A percentile compares a stretch with the other conserved stretches of the same genome.
phyloP scores from a whole-genome alignment of 1,140 invertebrate species.

The fruit fly (Drosophila melanogaster) region DNA sequence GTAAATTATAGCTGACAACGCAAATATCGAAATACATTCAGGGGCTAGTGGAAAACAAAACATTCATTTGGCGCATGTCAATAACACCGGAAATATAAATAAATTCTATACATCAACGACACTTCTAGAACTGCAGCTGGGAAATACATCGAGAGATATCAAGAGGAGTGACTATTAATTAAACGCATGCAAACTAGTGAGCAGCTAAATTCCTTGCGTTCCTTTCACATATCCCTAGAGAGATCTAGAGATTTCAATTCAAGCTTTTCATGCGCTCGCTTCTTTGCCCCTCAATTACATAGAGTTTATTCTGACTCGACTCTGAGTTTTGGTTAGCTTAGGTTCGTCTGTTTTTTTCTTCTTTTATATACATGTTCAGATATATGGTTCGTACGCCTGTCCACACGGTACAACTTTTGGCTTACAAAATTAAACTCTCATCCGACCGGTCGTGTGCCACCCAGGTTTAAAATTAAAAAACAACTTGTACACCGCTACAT shows the following conservation, averaged over 20 bases:
- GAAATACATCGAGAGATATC: conserved; percentile 6
- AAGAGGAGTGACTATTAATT: conserved; percentile 15
- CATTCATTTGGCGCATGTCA: conserved; percentile 33
- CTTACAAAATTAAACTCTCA: conserved; percentile 62
- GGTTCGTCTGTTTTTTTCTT: conserved; percentile 28
- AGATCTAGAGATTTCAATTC: conserved; percentile 2
- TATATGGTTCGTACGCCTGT: conserved; percentile 11
- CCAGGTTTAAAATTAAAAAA: conserved; percentile 77
- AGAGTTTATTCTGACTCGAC: conserved; percentile 15
- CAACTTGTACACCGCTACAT: conserved; percentile 77
- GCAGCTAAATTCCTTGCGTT: conserved; percentile 5
- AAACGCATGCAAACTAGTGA: conserved; percentile 27
- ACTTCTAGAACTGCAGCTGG: conserved; percentile 15
- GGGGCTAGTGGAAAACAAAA: conserved; percentile 1
- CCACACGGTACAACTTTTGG: conserved; percentile 59
- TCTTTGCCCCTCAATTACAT: conserved; percentile 1
- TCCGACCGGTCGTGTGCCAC: conserved; percentile 12
- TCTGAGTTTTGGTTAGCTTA: conserved; percentile 12
- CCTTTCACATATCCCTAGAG: not conserved
- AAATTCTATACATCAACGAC: conserved; percentile 34
- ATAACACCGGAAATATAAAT: conserved; percentile 29
- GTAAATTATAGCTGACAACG: conserved; percentile 24
- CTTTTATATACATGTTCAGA: conserved; percentile 40
- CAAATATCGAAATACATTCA: conserved; percentile 4
- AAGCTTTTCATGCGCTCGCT: not conserved